Evolutionary conservation across 2,888 invertebrate genomes (phyloP).

Genomic region (Phania funesta): DNA sequence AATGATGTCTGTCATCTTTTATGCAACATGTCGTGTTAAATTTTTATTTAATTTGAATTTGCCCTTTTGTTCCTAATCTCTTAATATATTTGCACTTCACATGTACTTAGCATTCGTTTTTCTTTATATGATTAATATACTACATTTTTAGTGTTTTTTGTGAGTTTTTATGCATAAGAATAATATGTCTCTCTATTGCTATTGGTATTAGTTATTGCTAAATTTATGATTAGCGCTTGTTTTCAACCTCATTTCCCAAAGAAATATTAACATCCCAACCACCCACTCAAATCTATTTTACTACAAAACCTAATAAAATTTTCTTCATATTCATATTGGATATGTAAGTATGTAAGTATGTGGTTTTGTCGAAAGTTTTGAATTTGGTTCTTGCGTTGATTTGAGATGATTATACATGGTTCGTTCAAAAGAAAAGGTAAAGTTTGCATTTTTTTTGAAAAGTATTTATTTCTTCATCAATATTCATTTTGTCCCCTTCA

Average conservation of each 20-base stretch:
- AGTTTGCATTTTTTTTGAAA: no score
- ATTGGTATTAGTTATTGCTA: background rate
- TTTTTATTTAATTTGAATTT: conserved; percentile 42
- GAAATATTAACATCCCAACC: background rate
- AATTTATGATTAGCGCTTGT: conserved; percentile 14
- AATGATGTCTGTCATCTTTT: conserved; percentile 61
- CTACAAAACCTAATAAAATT: conserved; percentile 24
- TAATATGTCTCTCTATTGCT: no score
- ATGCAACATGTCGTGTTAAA: conserved; percentile 58
- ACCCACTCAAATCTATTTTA: conserved; percentile 20
- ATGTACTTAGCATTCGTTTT: background rate
- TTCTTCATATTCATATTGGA: conserved; percentile 33
- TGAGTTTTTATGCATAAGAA: no score
- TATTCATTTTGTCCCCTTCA: no score
- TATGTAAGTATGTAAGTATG: no score
- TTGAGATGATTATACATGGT: no score
- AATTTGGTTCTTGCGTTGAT: no score
- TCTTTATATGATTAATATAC: no score
- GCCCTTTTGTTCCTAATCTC: background rate
- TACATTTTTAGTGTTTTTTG: no score
- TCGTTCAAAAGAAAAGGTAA: no score
- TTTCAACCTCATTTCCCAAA: conserved; percentile 3
- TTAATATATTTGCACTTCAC: background rate
- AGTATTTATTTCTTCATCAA: no score
- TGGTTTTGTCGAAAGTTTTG: background rate